Conservation (phyloP, 2,113 vertebrate genomes). For the Sander vitreus region DNA sequence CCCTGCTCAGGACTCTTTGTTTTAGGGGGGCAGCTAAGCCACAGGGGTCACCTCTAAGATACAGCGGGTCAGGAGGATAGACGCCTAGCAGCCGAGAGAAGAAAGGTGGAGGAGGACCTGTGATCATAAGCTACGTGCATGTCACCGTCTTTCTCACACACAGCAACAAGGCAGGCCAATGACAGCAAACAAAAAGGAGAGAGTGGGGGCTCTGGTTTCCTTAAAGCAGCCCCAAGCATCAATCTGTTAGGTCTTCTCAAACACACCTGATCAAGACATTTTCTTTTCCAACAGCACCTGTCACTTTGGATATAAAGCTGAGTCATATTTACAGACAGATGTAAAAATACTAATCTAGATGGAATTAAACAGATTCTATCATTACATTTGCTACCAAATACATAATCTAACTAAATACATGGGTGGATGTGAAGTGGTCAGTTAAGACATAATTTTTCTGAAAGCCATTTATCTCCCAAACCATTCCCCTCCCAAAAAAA, state of each 20-base stretch:
- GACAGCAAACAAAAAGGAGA: background rate
- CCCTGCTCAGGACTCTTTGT: conserved; percentile 54
- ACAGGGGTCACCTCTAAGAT: conserved; percentile 64
- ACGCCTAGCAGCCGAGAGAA: conserved; percentile 55
- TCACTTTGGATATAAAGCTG: background rate
- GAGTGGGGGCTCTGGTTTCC: background rate
- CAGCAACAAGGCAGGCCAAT: background rate
- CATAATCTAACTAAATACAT: conserved; percentile 11
- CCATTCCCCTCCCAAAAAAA: background rate
- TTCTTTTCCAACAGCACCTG: background rate
- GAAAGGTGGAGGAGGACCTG: conserved; percentile 1
- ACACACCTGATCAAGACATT: background rate
- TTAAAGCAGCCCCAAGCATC: background rate
- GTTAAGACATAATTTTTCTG: conserved; percentile 29
- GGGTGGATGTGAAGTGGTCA: background rate
- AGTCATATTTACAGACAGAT: background rate
- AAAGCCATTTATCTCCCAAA: conserved; percentile 50
- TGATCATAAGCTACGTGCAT: background rate
- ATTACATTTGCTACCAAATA: background rate
- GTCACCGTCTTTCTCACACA: background rate
- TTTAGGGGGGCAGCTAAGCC: conserved; percentile 54
- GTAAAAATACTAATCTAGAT: background rate
- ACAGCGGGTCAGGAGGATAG: conserved; percentile 65
- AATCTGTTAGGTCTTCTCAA: background rate
- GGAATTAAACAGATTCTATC: background rate